A percentile compares a stretch with the other conserved stretches of the same genome.
These are phyloP conservation scores for Martes flavigula DNA, from an alignment of 2,797 vertebrate species.

Conservation along the genomic window DNA sequence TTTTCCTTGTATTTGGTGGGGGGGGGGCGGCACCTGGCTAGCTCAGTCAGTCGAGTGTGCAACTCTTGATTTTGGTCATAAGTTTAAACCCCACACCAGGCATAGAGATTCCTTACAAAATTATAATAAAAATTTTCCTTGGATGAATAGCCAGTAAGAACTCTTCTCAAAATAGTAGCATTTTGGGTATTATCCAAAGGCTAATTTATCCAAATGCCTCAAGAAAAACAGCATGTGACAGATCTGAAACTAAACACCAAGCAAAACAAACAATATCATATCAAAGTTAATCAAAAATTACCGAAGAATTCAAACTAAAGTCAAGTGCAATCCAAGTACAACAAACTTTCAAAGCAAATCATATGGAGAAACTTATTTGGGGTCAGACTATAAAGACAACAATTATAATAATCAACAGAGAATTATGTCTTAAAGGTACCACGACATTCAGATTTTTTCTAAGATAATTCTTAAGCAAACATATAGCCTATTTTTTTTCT, in stretches of 20 bases:
- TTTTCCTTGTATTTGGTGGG: not conserved
- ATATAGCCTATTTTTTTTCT: not conserved
- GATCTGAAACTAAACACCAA: conserved; percentile 36
- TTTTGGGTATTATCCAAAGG: conserved; percentile 21
- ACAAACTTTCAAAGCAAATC: conserved; percentile 43
- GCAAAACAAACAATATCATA: conserved; percentile 15
- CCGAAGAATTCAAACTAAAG: conserved; percentile 32
- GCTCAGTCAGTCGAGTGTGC: not conserved
- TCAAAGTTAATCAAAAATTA: conserved; percentile 54
- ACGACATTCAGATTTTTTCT: not conserved
- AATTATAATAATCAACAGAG: conserved; percentile 31
- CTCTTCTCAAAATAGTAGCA: conserved; percentile 16
- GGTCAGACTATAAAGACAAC: not conserved
- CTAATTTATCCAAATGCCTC: conserved; percentile 28
- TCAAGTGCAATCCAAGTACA: not conserved
- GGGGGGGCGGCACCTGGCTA: not conserved
- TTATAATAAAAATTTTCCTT: not conserved
- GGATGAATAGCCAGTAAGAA: not conserved
- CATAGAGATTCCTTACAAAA: not conserved
- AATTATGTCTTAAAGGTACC: conserved; percentile 33
- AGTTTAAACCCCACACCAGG: not conserved
- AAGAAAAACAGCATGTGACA: conserved; percentile 26
- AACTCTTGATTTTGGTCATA: not conserved
- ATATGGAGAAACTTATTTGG: not conserved
- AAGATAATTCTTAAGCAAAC: not conserved